phyloP scores from a whole-genome alignment of 2,888 invertebrate genomes.

The Campaea margaritaria region DNA sequence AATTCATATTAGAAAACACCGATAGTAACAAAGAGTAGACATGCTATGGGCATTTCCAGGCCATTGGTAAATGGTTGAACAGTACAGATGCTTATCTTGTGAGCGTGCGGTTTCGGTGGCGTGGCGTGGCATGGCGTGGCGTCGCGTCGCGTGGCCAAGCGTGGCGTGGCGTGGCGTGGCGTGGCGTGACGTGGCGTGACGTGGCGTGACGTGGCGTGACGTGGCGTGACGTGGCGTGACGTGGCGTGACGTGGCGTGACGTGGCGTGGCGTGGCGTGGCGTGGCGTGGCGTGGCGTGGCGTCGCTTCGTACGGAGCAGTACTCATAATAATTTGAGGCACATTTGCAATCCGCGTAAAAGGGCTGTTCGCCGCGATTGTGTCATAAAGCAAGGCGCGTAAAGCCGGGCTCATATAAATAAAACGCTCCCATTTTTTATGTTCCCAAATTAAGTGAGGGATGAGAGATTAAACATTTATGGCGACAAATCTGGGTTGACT shows the following conservation, averaged over 20 bases:
- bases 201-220: too few species aligned
- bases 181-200: too few species aligned
- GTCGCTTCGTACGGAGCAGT: neutral
- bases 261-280: neutral
- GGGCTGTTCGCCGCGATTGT: slow-evolving; percentile 18
- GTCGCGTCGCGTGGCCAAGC: neutral
- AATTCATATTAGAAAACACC: too few species aligned
- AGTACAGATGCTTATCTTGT: too few species aligned
- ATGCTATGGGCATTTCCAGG: too few species aligned
- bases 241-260: too few species aligned
- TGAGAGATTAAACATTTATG: slow-evolving; percentile 33
- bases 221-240: neutral
- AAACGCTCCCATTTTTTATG: slow-evolving; percentile 30
- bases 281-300: too few species aligned
- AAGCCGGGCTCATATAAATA: slow-evolving; percentile 26
- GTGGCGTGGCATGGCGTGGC: too few species aligned
- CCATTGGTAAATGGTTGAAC: too few species aligned
- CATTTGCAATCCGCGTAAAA: slow-evolving; percentile 11
- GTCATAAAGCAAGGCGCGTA: slow-evolving; percentile 19
- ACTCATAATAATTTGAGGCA: slow-evolving; percentile 11
- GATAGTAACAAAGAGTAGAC: too few species aligned
- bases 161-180: too few species aligned
- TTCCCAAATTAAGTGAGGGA: slow-evolving; percentile 32
- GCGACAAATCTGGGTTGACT: slow-evolving; percentile 12
- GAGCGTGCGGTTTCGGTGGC: too few species aligned